phyloP scores from a whole-genome alignment of 1,140 invertebrate species.

The Laodelphax striatellus region DNA sequence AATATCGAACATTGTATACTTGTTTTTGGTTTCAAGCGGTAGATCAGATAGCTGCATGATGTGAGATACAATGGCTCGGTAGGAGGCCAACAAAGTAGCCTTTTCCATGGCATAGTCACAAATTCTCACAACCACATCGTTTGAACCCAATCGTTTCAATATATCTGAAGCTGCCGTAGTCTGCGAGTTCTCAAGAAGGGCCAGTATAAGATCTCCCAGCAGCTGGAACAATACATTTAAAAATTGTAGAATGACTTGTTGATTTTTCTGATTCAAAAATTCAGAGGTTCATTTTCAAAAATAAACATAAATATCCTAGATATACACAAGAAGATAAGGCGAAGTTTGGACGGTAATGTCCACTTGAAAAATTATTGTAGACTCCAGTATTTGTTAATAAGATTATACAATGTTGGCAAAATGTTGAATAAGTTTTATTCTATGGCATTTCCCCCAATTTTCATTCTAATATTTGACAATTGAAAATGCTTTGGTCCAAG shows the following conservation, averaged over 20 bases:
- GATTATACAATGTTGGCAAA: not conserved
- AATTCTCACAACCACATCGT: slow-evolving; percentile 1
- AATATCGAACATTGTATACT: slow-evolving; percentile 23
- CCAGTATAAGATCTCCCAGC: slow-evolving; percentile 1
- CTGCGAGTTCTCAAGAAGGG: slow-evolving; percentile 3
- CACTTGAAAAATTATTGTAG: not conserved
- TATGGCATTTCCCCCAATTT: too few species aligned
- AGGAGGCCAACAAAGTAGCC: not conserved
- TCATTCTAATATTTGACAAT: too few species aligned
- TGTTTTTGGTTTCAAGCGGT: slow-evolving; percentile 8
- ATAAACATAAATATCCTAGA: too few species aligned
- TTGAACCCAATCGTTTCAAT: not conserved
- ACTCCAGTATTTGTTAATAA: not conserved
- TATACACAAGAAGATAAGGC: too few species aligned
- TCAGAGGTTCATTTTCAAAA: too few species aligned
- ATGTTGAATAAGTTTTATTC: too few species aligned
- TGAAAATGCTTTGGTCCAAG: too few species aligned
- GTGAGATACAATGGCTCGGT: not conserved
- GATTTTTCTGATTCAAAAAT: too few species aligned
- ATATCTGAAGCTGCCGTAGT: not conserved
- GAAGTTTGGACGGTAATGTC: too few species aligned
- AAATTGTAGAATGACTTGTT: too few species aligned
- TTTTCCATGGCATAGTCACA: not conserved
- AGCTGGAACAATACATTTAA: not conserved
- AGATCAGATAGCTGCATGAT: not conserved